Conservation (phyloP, 2,888 invertebrate genomes). For the Linnaemya tessellans region DNA sequence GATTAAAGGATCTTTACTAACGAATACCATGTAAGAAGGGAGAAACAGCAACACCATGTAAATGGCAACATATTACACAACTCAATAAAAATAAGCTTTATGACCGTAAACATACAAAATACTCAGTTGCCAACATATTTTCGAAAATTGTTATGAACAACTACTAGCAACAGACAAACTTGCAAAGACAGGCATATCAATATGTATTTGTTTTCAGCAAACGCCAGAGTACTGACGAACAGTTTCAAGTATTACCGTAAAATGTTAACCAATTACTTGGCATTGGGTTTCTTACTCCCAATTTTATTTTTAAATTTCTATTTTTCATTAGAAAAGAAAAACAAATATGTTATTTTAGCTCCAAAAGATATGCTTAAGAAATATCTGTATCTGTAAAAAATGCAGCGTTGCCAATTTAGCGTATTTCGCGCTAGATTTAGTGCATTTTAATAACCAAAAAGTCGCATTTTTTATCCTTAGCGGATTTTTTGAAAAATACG, state of each 20-base stretch:
- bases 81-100: slow-evolving; percentile 83
- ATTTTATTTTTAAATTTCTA: neutral
- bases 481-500: too few relatives aligned
- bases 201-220: neutral
- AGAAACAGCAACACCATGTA: neutral
- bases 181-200: neutral
- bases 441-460: too few relatives aligned
- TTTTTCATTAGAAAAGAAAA: neutral
- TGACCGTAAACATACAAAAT: slow-evolving; percentile 75
- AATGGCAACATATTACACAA: slow-evolving; percentile 76
- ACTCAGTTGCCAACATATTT: neutral
- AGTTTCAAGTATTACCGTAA: slow-evolving; percentile 31
- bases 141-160: slow-evolving; percentile 17
- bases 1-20: neutral
- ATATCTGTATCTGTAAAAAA: neutral
- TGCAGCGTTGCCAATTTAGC: too few relatives aligned
- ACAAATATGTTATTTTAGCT: slow-evolving; percentile 2
- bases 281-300: neutral
- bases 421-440: too few relatives aligned
- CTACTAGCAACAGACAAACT: slow-evolving; percentile 20
- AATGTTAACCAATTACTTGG: slow-evolving; percentile 46
- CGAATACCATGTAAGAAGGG: neutral
- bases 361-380: neutral
- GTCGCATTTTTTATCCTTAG: too few relatives aligned
- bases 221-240: neutral